Percentiles rank a stretch among this genome's conserved stretches.
Conservation (phyloP, 2,888 invertebrate species). For the Nesidiocoris tenuis region DNA sequence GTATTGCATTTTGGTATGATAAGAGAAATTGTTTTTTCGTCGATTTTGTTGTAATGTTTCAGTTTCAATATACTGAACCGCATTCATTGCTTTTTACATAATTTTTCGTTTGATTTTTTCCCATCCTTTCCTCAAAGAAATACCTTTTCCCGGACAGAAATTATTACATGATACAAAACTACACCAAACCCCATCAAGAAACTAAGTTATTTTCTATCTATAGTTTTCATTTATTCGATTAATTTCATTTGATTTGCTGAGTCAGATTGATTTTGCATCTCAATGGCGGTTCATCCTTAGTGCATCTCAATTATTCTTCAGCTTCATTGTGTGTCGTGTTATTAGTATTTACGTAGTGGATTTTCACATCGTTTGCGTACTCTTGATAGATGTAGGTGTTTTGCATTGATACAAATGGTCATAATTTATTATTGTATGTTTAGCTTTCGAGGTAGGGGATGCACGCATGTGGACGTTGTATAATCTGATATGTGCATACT, state of each 20-base stretch:
- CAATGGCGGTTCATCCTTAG: not conserved
- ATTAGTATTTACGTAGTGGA: not conserved
- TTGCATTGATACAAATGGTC: not conserved
- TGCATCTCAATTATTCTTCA: too few relatives aligned
- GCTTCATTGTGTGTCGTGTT: not conserved
- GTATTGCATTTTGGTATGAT: constrained; percentile 32
- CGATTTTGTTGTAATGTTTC: constrained; percentile 41
- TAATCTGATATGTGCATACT: not conserved
- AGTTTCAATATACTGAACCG: constrained; percentile 35
- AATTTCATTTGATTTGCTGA: too few relatives aligned
- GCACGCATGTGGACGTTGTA: not conserved
- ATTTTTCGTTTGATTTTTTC: not conserved
- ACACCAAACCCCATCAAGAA: too few relatives aligned
- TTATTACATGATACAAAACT: too few relatives aligned
- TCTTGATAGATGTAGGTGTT: not conserved
- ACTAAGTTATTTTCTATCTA: too few relatives aligned
- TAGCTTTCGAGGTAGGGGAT: not conserved
- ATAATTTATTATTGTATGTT: not conserved
- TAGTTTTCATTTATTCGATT: too few relatives aligned
- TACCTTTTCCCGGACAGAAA: too few relatives aligned
- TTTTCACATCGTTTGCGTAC: not conserved
- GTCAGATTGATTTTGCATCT: not conserved
- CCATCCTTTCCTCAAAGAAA: not conserved
- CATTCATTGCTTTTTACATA: constrained; percentile 12
- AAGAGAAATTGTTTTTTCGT: constrained; percentile 26